Evolutionary conservation across 2,888 invertebrate genomes (phyloP).

Genomic region (Habroteleia sp.): DNA sequence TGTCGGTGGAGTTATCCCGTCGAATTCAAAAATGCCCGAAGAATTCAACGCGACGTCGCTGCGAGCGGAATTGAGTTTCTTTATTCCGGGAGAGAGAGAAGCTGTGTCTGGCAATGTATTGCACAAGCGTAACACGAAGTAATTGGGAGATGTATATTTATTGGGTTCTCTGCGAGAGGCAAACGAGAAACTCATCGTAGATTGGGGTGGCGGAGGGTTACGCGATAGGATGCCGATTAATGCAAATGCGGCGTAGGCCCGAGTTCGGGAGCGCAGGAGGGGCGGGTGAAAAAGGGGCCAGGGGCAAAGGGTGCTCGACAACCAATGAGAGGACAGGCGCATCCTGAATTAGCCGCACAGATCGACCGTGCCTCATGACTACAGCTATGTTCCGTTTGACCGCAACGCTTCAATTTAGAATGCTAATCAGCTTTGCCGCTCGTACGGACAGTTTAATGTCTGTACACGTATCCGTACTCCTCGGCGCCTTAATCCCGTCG

Average conservation of each 20-base stretch:
- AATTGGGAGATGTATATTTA: slow-evolving; percentile 55
- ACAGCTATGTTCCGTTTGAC: slow-evolving; percentile 72
- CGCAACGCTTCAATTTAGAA: slow-evolving; percentile 80
- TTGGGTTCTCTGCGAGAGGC: slow-evolving; percentile 38
- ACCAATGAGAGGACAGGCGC: slow-evolving; percentile 65
- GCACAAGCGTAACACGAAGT: slow-evolving; percentile 46
- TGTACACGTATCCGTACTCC: slow-evolving; percentile 73
- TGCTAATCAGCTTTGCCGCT: slow-evolving; percentile 77
- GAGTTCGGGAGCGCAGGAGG: slow-evolving; percentile 25
- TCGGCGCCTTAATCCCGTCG: slow-evolving; percentile 68
- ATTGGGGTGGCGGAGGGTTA: slow-evolving; percentile 49
- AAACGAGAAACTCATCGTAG: slow-evolving; percentile 56
- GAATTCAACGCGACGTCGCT: slow-evolving; percentile 15
- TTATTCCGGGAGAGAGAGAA: slow-evolving; percentile 6
- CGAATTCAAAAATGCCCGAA: slow-evolving; percentile 28
- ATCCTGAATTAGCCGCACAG: slow-evolving; percentile 75
- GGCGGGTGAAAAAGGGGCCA: slow-evolving; percentile 18
- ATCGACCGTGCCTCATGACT: slow-evolving; percentile 70
- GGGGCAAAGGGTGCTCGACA: slow-evolving; percentile 17
- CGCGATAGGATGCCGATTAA: slow-evolving; percentile 59
- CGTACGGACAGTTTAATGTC: slow-evolving; percentile 74
- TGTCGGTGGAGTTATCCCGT: slow-evolving; percentile 6
- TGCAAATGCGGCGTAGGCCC: slow-evolving; percentile 59
- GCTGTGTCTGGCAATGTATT: background rate
- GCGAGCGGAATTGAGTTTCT: slow-evolving; percentile 14